Percentiles rank a stretch among this genome's conserved stretches.
These are phyloP conservation scores for Eretmochelys imbricata DNA, from an alignment of 2,113 vertebrate genomes.

Conservation along the genomic window DNA sequence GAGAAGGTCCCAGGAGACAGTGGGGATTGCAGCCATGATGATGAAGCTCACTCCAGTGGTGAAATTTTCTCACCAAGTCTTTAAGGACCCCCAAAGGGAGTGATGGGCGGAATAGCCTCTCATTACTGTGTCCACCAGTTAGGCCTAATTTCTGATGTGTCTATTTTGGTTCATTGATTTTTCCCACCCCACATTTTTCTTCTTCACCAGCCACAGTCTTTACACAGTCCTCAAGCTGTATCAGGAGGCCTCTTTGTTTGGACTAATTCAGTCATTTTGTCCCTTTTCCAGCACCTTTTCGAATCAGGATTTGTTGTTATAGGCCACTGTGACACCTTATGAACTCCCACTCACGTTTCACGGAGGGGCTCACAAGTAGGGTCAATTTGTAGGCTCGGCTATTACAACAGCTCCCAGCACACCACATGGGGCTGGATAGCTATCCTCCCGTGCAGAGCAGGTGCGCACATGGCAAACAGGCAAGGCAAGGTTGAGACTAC, in stretches of 20 bases:
- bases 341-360: neutral
- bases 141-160: neutral
- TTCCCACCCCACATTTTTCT: neutral
- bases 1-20: neutral
- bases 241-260: neutral
- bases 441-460: neutral
- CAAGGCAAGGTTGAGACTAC: neutral
- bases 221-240: neutral
- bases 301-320: neutral
- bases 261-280: neutral
- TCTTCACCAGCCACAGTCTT: neutral
- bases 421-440: neutral
- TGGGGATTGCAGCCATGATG: neutral
- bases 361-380: neutral
- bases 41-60: neutral
- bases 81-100: neutral
- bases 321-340: neutral
- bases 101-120: neutral
- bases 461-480: too few species aligned
- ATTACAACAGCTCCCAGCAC: neutral
- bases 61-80: neutral
- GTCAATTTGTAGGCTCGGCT: neutral
- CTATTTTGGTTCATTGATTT: neutral
- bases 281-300: neutral
- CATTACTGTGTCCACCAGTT: neutral